Conservation (phyloP, 2,888 invertebrate genomes). For the Drosophila pullipes region DNA sequence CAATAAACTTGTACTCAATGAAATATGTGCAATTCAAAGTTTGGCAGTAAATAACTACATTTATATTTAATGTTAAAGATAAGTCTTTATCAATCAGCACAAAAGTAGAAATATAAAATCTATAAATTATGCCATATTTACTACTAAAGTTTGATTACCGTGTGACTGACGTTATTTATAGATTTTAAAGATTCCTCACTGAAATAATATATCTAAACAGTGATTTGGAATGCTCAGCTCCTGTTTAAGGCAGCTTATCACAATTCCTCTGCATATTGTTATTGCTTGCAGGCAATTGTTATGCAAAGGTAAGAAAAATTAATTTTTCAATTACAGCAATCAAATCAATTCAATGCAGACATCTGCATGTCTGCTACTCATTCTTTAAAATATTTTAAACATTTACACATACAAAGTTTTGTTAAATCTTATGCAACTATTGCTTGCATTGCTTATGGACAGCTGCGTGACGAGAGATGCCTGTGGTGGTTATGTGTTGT, state of each 20-base stretch:
- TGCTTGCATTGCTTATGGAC: slow-evolving; percentile 42
- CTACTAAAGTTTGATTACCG: neutral
- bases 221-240: neutral
- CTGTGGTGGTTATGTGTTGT: slow-evolving; percentile 33
- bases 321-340: slow-evolving; percentile 4
- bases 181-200: neutral
- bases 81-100: no score
- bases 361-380: slow-evolving; percentile 6
- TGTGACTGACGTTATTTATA: neutral
- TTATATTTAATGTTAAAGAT: no score
- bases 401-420: neutral
- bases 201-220: neutral
- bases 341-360: neutral
- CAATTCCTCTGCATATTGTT: neutral
- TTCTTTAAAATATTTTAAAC: slow-evolving; percentile 15
- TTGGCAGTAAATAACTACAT: neutral
- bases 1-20: neutral
- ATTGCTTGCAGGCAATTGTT: neutral
- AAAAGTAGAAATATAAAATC: neutral
- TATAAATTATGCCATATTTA: neutral
- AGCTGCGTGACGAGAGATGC: slow-evolving; percentile 52
- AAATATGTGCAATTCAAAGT: no score
- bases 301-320: no score
- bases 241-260: neutral
- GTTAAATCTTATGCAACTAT: slow-evolving; percentile 43